Percentiles rank a stretch among this genome's conserved stretches.
phyloP scores from a whole-genome alignment of 2,888 invertebrate genomes.

The Carcina quercana region DNA sequence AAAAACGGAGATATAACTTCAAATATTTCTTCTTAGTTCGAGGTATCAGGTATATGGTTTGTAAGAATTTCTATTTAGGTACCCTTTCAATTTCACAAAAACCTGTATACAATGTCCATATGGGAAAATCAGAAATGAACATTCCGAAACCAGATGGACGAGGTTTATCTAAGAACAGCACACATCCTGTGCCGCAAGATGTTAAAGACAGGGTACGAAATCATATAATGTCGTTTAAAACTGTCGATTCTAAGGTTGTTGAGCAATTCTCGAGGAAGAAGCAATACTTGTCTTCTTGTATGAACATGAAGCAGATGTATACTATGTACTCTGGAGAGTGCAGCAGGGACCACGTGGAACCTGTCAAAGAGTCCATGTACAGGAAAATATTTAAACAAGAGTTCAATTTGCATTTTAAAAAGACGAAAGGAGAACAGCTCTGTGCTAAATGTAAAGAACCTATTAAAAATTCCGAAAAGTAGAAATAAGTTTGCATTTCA shows the following conservation, averaged over 20 bases:
- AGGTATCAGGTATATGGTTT: slow-evolving; percentile 47
- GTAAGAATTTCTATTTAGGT: slow-evolving; percentile 63
- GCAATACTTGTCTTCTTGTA: slow-evolving; percentile 44
- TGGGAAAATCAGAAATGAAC: slow-evolving; percentile 56
- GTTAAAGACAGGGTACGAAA: slow-evolving; percentile 51
- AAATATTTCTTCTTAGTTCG: slow-evolving; percentile 58
- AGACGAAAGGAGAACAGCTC: slow-evolving; percentile 40
- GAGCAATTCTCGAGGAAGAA: slow-evolving; percentile 51
- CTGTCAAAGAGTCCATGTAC: slow-evolving; percentile 64
- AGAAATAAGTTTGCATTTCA: no score
- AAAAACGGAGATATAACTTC: slow-evolving; percentile 50
- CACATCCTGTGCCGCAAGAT: slow-evolving; percentile 46
- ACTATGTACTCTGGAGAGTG: slow-evolving; percentile 49
- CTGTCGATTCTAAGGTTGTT: slow-evolving; percentile 46
- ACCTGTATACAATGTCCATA: slow-evolving; percentile 63
- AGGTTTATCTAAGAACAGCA: slow-evolving; percentile 48
- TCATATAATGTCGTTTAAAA: slow-evolving; percentile 49
- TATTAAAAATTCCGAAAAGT: no score
- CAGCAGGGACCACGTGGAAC: slow-evolving; percentile 31
- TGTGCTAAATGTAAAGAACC: slow-evolving; percentile 55
- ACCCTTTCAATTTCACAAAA: slow-evolving; percentile 64
- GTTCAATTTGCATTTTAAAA: slow-evolving; percentile 56
- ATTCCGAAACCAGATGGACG: slow-evolving; percentile 62
- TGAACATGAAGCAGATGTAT: slow-evolving; percentile 58
- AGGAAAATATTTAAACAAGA: slow-evolving; percentile 60